Conservation (phyloP, 2,113 vertebrate species). For the Lepus timidus region DNA sequence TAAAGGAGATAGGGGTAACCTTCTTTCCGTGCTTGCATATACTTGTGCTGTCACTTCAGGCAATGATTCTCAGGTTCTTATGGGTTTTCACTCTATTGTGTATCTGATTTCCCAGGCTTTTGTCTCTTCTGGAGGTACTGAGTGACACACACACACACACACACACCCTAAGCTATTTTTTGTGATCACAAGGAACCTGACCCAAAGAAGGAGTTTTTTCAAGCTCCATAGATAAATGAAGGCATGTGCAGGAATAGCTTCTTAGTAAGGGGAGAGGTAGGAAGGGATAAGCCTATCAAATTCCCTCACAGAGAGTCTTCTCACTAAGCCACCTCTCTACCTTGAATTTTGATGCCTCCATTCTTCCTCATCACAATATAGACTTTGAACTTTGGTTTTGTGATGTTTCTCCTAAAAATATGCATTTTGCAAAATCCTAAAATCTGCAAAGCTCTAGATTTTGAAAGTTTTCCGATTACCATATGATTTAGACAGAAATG, state of each 20-base stretch:
- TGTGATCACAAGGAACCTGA: slow-evolving; percentile 6
- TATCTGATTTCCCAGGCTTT: slow-evolving; percentile 5
- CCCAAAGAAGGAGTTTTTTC: background rate
- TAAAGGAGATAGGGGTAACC: background rate
- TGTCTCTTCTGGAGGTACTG: slow-evolving; percentile 28
- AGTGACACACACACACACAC: background rate
- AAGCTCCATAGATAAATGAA: background rate
- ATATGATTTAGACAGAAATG: background rate
- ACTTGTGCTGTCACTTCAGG: background rate
- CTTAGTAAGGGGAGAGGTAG: background rate
- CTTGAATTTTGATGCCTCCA: background rate
- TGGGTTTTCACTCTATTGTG: background rate
- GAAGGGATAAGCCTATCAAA: background rate
- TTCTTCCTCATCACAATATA: background rate
- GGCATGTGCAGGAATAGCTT: background rate
- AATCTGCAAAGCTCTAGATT: background rate
- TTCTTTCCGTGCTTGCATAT: background rate
- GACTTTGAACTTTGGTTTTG: slow-evolving; percentile 20
- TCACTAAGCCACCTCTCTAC: background rate
- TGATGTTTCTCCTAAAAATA: slow-evolving; percentile 6
- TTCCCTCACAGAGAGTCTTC: background rate
- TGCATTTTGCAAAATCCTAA: slow-evolving; percentile 15
- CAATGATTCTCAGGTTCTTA: background rate
- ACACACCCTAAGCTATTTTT: background rate
- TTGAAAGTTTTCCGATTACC: slow-evolving; percentile 2